Evolutionary conservation across 2,888 invertebrate genomes (phyloP), one percentile per base, ranked within the genome.

Genomic region (Papilio demoleus): DNA sequence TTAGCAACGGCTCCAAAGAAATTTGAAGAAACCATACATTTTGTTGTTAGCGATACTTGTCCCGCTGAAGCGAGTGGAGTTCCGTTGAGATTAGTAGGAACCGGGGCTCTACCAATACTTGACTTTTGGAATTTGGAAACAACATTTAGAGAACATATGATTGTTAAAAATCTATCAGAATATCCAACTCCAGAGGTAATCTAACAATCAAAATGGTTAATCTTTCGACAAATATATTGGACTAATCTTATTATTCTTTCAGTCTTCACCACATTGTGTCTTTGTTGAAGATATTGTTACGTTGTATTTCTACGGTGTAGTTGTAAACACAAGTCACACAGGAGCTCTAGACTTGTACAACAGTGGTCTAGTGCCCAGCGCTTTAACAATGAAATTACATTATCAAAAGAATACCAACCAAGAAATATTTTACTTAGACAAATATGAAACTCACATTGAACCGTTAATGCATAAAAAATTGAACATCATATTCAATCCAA

Each of bases 71-170:
- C 87, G 17, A 77, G 88, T 19, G 94, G 94, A 0, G 92, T 91
- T 58, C 85, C 84, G 2, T 75, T 95, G 0, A 88, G 75, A 45
- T 76, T 95, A 6, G 86, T 88, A 1, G 94, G 93, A 2, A 91
- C 90, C 17, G 94, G 94, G 24, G 93, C 92, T n/a, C 84, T 94
- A 76, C 94, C 95, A 0, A 84, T 83, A 9, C 78, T 95, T 66
- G 93, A 94, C 77, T 93, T 95, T 68, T 86, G 90, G 79, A 93
- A 95, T 78, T 79, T 93, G 24, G 89, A 93, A 65, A 90, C 88
- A 2, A 94, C 95, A 0, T 95, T 95, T 77, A 89, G 91, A 70
- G 94, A 94, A 79, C 94, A 94, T 75, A 87, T 93, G 22, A 88
- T 95, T 69, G 93, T 94, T 0, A 91, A 94, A 75, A 87, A 83